Conservation (phyloP, 2,888 invertebrate species). For the Apamea crenata region DNA sequence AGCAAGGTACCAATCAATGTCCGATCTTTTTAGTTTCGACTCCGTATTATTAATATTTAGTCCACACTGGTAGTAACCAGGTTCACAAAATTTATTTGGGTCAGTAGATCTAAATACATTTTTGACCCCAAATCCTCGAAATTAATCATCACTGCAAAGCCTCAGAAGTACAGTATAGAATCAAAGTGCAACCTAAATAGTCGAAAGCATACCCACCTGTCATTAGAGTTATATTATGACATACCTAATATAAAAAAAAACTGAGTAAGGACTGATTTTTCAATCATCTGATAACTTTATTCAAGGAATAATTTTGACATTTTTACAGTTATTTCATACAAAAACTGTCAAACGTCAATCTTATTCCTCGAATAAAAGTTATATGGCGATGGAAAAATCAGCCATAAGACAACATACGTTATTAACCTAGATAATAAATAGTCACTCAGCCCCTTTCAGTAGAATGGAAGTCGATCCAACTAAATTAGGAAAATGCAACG, state of each 20-base stretch:
- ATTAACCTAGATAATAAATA: neutral
- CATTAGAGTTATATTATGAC: neutral
- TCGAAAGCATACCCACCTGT: neutral
- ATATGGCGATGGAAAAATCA: too few species aligned
- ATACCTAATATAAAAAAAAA: neutral
- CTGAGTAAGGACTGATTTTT: too few species aligned
- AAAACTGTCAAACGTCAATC: too few species aligned
- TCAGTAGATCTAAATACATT: neutral
- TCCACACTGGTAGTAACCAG: neutral
- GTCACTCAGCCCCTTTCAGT: neutral
- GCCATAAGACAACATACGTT: neutral
- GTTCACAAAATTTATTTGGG: neutral
- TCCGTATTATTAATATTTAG: neutral
- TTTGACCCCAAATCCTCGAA: neutral
- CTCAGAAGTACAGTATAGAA: neutral
- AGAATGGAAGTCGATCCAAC: constrained; percentile 1
- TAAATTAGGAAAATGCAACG: constrained; percentile 12
- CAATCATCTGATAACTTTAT: too few species aligned
- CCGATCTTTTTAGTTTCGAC: neutral
- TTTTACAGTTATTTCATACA: too few species aligned
- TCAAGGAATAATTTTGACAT: too few species aligned
- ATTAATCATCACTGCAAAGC: neutral
- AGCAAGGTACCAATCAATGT: neutral
- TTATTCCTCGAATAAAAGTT: too few species aligned
- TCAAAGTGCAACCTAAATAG: neutral